Evolutionary conservation across 2,113 vertebrate species (phyloP).

Genomic region (Sprattus sprattus): DNA sequence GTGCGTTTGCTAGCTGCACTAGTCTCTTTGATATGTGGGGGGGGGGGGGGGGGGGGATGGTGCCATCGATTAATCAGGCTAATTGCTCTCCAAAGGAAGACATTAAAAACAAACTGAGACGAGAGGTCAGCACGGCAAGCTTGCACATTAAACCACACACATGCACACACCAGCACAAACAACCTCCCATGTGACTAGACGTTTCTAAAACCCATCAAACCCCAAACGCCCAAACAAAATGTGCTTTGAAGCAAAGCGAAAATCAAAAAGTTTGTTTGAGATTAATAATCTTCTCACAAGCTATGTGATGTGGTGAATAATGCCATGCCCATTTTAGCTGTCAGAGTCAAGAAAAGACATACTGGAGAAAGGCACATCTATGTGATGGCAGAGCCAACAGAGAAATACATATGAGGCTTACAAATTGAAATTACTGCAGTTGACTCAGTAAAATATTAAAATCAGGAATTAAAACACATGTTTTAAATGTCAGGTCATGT

Average conservation of each 20-base stretch:
- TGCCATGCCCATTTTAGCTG: not conserved
- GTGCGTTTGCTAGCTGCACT: not conserved
- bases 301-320: not conserved
- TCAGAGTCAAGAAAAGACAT: not conserved
- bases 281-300: no score
- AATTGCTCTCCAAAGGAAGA: conserved; percentile 13
- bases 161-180: conserved; percentile 35
- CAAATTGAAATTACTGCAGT: not conserved
- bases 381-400: not conserved
- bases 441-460: not conserved
- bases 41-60: not conserved
- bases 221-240: not conserved
- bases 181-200: no score
- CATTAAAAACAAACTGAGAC: conserved; percentile 24
- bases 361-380: not conserved
- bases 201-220: not conserved
- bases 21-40: not conserved
- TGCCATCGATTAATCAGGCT: not conserved
- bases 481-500: not conserved
- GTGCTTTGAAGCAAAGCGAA: not conserved
- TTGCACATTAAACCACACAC: conserved; percentile 39
- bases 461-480: not conserved
- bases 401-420: not conserved
- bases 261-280: not conserved
- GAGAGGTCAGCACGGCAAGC: not conserved